phyloP scores from a whole-genome alignment of 1,140 invertebrate genomes.

The Globodera ellingtonae region DNA sequence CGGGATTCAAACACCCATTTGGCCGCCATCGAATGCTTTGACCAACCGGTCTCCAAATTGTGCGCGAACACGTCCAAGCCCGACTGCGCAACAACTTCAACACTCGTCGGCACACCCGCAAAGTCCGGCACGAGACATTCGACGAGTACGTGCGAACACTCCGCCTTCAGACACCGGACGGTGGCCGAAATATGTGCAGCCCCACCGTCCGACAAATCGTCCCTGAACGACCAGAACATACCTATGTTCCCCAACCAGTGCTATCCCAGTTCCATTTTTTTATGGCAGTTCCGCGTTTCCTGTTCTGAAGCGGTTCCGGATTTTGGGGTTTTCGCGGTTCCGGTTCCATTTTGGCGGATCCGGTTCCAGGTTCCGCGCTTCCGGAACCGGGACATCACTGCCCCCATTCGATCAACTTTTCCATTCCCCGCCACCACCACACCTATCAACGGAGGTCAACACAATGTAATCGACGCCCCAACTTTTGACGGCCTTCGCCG shows the following conservation, averaged over 20 bases:
- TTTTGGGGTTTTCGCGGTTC: no score
- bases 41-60: constrained; percentile 88
- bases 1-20: not conserved
- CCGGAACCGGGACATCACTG: no score
- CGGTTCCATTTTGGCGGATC: no score
- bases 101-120: constrained; percentile 70
- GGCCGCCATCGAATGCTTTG: constrained; percentile 55
- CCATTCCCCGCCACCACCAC: constrained; percentile 39
- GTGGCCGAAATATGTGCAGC: constrained; percentile 60
- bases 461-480: constrained; percentile 98
- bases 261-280: no score
- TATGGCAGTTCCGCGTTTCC: no score
- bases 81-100: not conserved
- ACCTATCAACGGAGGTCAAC: constrained; percentile 94
- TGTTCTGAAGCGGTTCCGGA: no score
- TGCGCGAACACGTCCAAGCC: constrained; percentile 83
- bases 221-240: constrained; percentile 40
- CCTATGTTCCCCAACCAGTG: no score
- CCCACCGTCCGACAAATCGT: constrained; percentile 61
- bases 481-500: constrained; percentile 83
- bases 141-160: constrained; percentile 83
- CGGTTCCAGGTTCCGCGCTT: no score
- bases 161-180: constrained; percentile 52
- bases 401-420: not conserved
- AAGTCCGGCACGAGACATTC: constrained; percentile 98